phyloP scores from a whole-genome alignment of 1,140 invertebrate species.

The Tenebrio molitor region DNA sequence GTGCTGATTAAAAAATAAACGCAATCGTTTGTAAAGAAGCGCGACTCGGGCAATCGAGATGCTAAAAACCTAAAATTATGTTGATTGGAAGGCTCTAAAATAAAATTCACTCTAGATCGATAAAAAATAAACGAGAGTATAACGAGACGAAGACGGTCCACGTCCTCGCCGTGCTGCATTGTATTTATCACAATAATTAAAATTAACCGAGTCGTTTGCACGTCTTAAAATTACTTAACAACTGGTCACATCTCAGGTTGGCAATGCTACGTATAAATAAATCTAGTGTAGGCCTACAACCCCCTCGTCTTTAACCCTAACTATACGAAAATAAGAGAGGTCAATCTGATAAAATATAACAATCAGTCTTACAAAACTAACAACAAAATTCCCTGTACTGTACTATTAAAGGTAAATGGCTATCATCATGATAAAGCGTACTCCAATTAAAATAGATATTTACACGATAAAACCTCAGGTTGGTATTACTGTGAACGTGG shows the following conservation, averaged over 20 bases:
- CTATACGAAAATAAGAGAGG: slow-evolving; percentile 12
- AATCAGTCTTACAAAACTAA: slow-evolving; percentile 38
- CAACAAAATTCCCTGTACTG: slow-evolving; percentile 39
- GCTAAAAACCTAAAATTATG: slow-evolving; percentile 23
- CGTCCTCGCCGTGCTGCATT: not conserved
- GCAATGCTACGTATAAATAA: slow-evolving; percentile 27
- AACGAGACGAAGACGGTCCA: not conserved
- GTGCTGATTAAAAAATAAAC: not conserved
- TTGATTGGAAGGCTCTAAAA: not conserved
- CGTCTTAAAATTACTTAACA: slow-evolving; percentile 30
- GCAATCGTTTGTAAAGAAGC: too few relatives aligned
- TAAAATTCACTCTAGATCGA: not conserved
- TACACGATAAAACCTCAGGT: slow-evolving; percentile 30
- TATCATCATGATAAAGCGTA: slow-evolving; percentile 16
- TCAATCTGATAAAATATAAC: slow-evolving; percentile 18
- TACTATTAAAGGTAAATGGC: slow-evolving; percentile 12
- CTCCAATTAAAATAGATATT: slow-evolving; percentile 27
- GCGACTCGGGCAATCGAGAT: not conserved
- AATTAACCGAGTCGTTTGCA: slow-evolving; percentile 9
- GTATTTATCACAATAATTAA: slow-evolving; percentile 22
- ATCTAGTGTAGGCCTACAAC: slow-evolving; percentile 8
- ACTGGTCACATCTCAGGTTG: slow-evolving; percentile 17
- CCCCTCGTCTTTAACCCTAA: not conserved
- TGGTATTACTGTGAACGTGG: not conserved
- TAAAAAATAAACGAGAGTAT: not conserved